Conservation (phyloP, 2,888 invertebrate genomes). For the Eupithecia vulgata region DNA sequence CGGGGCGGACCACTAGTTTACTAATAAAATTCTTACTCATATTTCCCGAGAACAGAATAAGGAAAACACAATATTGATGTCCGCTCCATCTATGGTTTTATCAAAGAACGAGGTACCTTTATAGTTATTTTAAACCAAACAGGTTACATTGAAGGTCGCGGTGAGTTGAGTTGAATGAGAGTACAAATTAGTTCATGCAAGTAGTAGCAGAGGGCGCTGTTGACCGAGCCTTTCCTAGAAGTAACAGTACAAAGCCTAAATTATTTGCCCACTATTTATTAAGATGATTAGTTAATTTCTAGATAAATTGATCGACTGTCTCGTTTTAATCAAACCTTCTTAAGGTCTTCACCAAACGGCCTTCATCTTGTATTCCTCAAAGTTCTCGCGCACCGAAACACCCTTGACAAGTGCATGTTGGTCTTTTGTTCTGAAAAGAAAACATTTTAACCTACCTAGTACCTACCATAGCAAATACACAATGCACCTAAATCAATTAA, state of each 20-base stretch:
- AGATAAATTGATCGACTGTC: neutral
- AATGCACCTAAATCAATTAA: neutral
- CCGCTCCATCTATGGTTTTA: neutral
- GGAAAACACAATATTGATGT: neutral
- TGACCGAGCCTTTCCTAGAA: neutral
- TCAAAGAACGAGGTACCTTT: neutral
- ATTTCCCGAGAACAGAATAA: neutral
- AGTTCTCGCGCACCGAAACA: neutral
- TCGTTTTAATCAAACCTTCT: neutral
- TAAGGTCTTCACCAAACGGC: neutral
- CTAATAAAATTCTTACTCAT: neutral
- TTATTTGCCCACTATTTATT: neutral
- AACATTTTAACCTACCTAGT: neutral
- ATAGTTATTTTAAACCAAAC: neutral
- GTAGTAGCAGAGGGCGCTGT: neutral
- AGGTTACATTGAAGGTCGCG: neutral
- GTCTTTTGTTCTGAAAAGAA: neutral
- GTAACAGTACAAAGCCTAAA: neutral
- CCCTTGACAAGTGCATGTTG: neutral
- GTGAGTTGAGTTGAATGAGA: neutral
- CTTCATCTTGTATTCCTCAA: neutral
- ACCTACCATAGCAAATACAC: neutral
- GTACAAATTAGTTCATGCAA: neutral
- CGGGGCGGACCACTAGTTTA: too few relatives aligned
- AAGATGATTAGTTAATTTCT: neutral